Evolutionary conservation across 2,113 vertebrate genomes (phyloP).

Genomic region (Chaetorhynchus papuensis): DNA sequence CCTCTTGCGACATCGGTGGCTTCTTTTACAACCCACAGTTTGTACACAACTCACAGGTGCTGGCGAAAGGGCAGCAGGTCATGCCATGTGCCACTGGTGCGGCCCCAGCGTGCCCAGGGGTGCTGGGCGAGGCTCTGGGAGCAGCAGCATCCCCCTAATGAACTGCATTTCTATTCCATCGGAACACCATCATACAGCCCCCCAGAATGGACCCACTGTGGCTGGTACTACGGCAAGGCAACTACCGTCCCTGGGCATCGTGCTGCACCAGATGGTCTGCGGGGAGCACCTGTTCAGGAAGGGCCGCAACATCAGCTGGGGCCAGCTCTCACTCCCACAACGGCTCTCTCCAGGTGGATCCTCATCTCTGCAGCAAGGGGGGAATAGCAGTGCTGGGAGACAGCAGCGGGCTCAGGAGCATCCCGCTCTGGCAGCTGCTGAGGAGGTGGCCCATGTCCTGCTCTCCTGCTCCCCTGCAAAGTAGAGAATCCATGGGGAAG

Average conservation of each 20-base stretch:
- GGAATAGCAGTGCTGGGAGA: background rate
- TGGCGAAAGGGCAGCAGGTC: no score
- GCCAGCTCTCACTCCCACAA: background rate
- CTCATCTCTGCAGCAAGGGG: background rate
- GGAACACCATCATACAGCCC: background rate
- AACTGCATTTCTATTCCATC: no score
- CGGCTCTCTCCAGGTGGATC: background rate
- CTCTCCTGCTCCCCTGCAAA: background rate
- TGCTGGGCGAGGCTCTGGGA: no score
- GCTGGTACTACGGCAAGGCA: fast-evolving
- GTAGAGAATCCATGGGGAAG: fast-evolving
- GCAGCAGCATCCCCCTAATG: no score
- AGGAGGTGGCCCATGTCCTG: background rate
- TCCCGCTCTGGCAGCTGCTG: background rate
- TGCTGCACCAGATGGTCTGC: background rate
- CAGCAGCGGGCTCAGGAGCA: background rate
- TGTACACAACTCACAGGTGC: no score
- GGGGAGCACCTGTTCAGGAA: background rate
- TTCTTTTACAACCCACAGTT: no score
- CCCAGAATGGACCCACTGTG: fast-evolving
- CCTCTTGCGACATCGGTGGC: no score
- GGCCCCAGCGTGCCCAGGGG: no score
- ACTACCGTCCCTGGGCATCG: background rate
- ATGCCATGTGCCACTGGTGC: no score
- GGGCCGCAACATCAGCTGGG: background rate